phyloP scores from a whole-genome alignment of 2,797 vertebrate genomes.

The Triplophysa bombifrons region DNA sequence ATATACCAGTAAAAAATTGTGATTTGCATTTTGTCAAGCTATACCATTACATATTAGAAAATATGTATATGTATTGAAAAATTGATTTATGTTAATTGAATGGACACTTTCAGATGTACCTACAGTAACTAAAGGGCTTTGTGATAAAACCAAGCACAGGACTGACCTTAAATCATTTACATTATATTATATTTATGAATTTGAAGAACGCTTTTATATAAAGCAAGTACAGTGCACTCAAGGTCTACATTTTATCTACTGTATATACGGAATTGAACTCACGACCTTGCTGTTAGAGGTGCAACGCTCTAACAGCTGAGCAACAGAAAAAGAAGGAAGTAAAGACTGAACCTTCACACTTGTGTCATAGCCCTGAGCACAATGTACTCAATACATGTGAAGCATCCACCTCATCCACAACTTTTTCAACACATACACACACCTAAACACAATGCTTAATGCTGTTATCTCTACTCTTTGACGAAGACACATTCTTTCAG shows the following conservation, averaged over 20 bases:
- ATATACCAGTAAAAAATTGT: no score
- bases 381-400: conserved; percentile 41
- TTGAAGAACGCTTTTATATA: neutral
- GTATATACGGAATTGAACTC: neutral
- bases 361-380: conserved; percentile 30
- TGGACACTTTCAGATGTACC: neutral
- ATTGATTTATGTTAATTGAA: neutral
- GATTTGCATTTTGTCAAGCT: no score
- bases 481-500: conserved; percentile 41
- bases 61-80: neutral
- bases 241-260: neutral
- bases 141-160: neutral
- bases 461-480: conserved; percentile 30
- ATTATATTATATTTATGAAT: neutral
- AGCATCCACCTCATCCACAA: conserved; percentile 3
- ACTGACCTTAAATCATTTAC: neutral
- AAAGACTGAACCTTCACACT: conserved; percentile 15
- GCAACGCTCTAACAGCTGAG: neutral
- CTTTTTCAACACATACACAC: conserved; percentile 28
- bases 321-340: conserved; percentile 1
- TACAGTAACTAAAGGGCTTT: neutral
- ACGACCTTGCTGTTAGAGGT: neutral
- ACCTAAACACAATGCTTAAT: conserved; percentile 26
- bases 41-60: neutral
- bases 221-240: neutral